Conservation (phyloP, 2,113 vertebrate genomes). For the Lophotis ruficrista region DNA sequence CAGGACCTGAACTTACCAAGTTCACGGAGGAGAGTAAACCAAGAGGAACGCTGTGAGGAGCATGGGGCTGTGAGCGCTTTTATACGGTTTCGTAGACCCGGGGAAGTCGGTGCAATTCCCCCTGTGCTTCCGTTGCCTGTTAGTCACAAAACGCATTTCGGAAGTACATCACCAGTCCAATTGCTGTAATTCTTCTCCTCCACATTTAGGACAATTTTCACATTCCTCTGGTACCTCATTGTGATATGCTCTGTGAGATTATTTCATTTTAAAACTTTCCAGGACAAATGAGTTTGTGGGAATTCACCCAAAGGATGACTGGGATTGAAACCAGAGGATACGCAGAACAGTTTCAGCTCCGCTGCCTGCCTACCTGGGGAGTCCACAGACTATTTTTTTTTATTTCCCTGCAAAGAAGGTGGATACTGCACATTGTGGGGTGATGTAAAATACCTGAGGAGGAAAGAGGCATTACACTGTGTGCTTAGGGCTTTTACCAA, state of each 20-base stretch:
- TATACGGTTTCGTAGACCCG: not conserved
- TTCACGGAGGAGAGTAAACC: not conserved
- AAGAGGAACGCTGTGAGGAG: not conserved
- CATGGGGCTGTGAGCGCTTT: not conserved
- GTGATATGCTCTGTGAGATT: not conserved
- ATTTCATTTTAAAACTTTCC: not conserved
- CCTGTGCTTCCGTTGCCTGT: not conserved
- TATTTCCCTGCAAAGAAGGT: not conserved
- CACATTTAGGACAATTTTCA: not conserved
- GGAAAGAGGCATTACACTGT: not conserved
- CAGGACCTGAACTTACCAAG: not conserved
- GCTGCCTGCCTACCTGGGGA: no score
- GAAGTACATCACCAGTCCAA: slow-evolving; percentile 35
- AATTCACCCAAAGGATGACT: not conserved
- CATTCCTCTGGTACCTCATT: not conserved
- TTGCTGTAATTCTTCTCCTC: slow-evolving; percentile 37
- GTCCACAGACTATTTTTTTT: accelerated
- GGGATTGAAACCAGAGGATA: not conserved
- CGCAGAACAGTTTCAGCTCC: not conserved
- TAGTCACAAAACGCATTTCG: not conserved
- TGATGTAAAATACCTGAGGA: not conserved
- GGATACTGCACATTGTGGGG: not conserved
- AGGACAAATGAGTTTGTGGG: not conserved
- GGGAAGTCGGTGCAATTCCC: not conserved
- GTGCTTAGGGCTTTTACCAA: not conserved